Base-by-base conservation (phyloP, 1,140 invertebrate species). In the Drosophila nebulosa region DNA sequence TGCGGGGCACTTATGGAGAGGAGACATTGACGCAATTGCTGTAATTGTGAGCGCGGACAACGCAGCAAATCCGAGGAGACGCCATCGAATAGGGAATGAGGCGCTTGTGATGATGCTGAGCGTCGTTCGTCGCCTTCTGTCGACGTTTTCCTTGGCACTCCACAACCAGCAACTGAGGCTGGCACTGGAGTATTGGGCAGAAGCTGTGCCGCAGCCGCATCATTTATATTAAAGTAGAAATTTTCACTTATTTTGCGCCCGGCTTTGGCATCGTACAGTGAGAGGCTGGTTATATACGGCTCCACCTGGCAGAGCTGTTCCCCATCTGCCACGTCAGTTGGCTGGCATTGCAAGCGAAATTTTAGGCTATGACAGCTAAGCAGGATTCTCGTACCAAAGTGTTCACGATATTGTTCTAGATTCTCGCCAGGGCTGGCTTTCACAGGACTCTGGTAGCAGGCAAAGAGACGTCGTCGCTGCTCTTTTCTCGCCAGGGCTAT, bases 161-260 rank as follows among this genome's bases (percentile, higher is more conserved):
- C 84, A 26, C 83, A 90, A 10, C 70, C 69, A 0, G 89, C 74
- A 10, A 90, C 89, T 0, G 89, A 90, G 0, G 76, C 63, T 0
- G 90, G 86, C 22, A 90, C 89, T 3, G 90, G 79, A 0, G 74
- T 89, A 9, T 78, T 79, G 55, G 93, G 93, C 46, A 95, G 76
- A 90, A 96, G 92, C 56, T 92, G 92, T 22, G 92, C 92, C 1
- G 95, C 93, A 69, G 92, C 92, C 2, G 93, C 91, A 69, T 96
- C 94, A 92, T 98, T 98, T 0, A 98, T 92, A 91, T 98, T 96
- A 90, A 98, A 97, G 91, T 97, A 95, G 92, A 98, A 99, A 91
- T 98, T 97, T 92, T 99, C 98, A 0, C 96, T 97, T 18, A 99
- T 92, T 92, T 98, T 98, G 79, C 94, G 94, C 10, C 96, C 96